Evolutionary conservation across 2,797 vertebrate species (phyloP).

Genomic region (Centroberyx gerrardi): DNA sequence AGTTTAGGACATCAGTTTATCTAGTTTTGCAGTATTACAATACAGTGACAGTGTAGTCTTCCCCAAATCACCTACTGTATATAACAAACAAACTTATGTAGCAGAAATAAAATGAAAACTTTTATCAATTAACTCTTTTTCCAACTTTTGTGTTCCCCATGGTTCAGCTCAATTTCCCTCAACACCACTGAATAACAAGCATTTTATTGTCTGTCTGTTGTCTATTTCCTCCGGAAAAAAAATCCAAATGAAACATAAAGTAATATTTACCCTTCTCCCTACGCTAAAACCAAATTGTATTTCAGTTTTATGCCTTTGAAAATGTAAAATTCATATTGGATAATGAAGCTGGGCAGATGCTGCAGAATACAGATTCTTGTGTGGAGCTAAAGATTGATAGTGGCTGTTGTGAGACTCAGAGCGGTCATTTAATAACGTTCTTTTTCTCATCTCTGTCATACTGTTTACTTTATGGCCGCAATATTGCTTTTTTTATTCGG

Average conservation of each 20-base stretch:
- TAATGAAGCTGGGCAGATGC: conserved; percentile 22
- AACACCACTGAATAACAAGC: neutral
- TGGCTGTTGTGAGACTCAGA: conserved; percentile 42
- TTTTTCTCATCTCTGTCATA: conserved; percentile 33
- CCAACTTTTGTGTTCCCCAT: conserved; percentile 5
- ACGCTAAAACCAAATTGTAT: conserved; percentile 39
- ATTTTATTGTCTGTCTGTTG: neutral
- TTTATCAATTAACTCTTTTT: conserved; percentile 4
- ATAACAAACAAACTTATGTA: conserved; percentile 3
- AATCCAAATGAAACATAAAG: neutral
- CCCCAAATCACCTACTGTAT: too few species aligned
- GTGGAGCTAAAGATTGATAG: conserved; percentile 42
- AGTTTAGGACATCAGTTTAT: neutral
- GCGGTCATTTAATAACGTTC: conserved; percentile 49
- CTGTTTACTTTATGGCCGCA: conserved; percentile 59
- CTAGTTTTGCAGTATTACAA: neutral
- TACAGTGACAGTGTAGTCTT: too few species aligned
- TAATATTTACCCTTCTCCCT: conserved; percentile 8
- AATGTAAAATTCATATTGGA: conserved; percentile 43
- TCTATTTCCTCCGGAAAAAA: conserved; percentile 26
- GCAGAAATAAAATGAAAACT: conserved; percentile 29
- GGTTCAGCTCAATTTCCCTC: neutral
- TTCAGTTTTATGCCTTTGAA: conserved; percentile 50
- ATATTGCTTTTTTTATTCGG: conserved; percentile 73
- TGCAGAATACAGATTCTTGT: conserved; percentile 34